Evolutionary conservation across 2,888 invertebrate species (phyloP), one percentile per base, ranked within the genome.

Genomic region (Lucinisca nassula): DNA sequence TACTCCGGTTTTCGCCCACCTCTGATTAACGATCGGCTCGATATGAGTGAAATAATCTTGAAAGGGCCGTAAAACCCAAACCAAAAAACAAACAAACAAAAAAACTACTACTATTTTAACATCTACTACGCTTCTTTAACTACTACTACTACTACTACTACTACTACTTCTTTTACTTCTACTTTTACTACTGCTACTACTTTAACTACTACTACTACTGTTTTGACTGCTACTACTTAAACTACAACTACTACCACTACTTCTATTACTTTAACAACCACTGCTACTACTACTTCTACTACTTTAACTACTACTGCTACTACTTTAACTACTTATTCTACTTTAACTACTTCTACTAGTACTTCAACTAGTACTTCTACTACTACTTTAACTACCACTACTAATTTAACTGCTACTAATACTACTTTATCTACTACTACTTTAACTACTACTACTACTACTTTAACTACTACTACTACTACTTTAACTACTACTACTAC

Each of bases 351-450:
- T 49, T 14, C 51, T 49, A 49, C 51, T 14, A 49, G 14, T 49
- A 49, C 51, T 49, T 14, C 51, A 14, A 49, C 51, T 49, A 49
- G 14, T 14, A 49, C 74, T 38, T 30, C 74, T 74, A 74, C 32
- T 38, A n/a, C n/a, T n/a, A n/a, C n/a, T n/a, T n/a, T n/a, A n/a
- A n/a, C n/a, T n/a, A n/a, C n/a, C n/a, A n/a, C n/a, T n/a, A n/a
- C n/a, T n/a, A n/a, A n/a, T n/a, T n/a, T n/a, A n/a, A n/a, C n/a
- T n/a, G n/a, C n/a, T n/a, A n/a, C n/a, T n/a, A n/a, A n/a, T n/a
- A n/a, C n/a, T n/a, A n/a, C n/a, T n/a, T n/a, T n/a, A n/a, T 12
- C 74, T 74, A 74, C 74, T 38, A 74, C 74, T 38, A 74, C 74
- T 74, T 30, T 35, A 14, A 74, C 32, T 38, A 37, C 32, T 38